Percentiles rank a stretch among this genome's conserved stretches.
Evolutionary conservation across 1,140 invertebrate genomes (phyloP).

Genomic region (Pseudomyrmex dendroicus): DNA sequence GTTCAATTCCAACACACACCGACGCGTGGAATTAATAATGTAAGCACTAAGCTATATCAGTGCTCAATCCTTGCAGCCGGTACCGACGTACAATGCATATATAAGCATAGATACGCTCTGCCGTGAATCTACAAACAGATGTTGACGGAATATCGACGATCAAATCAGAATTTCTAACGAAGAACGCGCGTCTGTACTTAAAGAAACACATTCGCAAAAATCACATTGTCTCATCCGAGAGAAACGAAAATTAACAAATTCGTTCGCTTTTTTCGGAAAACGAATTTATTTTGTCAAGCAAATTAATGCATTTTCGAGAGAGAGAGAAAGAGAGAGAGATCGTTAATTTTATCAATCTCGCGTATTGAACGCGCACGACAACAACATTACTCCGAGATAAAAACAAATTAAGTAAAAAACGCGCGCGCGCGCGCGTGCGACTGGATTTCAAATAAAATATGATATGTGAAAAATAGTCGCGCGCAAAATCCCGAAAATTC

Average conservation of each 20-base stretch:
- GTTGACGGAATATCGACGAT: constrained; percentile 49
- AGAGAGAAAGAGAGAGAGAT: no score
- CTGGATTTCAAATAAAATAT: constrained; percentile 26
- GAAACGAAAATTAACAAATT: background rate
- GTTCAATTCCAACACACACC: constrained; percentile 54
- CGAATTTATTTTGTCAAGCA: background rate
- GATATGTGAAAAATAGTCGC: constrained; percentile 3
- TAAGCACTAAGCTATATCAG: constrained; percentile 46
- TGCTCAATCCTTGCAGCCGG: constrained; percentile 53
- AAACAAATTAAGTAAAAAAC: constrained; percentile 1
- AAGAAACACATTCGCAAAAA: constrained; percentile 6
- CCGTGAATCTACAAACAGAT: constrained; percentile 65
- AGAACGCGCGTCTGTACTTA: constrained; percentile 1
- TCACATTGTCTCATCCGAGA: background rate
- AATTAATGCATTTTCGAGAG: no score
- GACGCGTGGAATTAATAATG: constrained; percentile 67
- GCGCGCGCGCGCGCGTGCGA: background rate
- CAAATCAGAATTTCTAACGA: constrained; percentile 50
- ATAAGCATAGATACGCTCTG: constrained; percentile 57
- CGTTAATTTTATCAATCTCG: no score
- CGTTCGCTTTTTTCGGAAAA: background rate
- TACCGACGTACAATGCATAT: constrained; percentile 53
- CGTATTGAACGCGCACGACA: background rate
- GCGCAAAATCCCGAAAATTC: background rate
- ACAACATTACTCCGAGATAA: background rate